Conservation (phyloP, 2,797 vertebrate genomes). For the Natrix natrix region DNA sequence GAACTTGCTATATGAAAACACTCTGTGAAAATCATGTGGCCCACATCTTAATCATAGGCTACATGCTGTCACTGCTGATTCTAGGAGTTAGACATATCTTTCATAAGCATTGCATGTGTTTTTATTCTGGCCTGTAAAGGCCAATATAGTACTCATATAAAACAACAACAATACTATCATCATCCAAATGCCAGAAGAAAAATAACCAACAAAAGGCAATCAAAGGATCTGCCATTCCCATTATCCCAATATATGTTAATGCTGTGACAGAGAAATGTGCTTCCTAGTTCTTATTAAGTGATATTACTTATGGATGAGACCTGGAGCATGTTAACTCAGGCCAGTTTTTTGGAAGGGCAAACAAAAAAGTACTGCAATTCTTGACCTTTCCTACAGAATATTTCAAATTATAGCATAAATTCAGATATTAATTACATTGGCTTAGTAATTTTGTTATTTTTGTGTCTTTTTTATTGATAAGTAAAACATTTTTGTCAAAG, state of each 20-base stretch:
- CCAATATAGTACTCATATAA: not conserved
- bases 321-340: not conserved
- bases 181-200: not conserved
- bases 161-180: not conserved
- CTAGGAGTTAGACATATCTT: not conserved
- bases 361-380: not conserved
- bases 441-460: not conserved
- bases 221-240: not conserved
- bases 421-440: not conserved
- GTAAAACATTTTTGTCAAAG: not conserved
- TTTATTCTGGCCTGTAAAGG: not conserved
- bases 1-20: not conserved
- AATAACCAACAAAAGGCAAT: not conserved
- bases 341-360: not conserved
- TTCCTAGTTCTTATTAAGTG: not conserved
- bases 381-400: not conserved
- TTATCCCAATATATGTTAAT: not conserved
- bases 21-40: not conserved
- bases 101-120: not conserved
- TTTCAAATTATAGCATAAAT: not conserved
- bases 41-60: not conserved
- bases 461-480: not conserved
- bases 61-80: not conserved
- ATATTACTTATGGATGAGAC: not conserved
- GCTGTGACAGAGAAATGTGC: not conserved